Conservation (phyloP, 2,113 vertebrate genomes). For the Amblyornis subalaris region DNA sequence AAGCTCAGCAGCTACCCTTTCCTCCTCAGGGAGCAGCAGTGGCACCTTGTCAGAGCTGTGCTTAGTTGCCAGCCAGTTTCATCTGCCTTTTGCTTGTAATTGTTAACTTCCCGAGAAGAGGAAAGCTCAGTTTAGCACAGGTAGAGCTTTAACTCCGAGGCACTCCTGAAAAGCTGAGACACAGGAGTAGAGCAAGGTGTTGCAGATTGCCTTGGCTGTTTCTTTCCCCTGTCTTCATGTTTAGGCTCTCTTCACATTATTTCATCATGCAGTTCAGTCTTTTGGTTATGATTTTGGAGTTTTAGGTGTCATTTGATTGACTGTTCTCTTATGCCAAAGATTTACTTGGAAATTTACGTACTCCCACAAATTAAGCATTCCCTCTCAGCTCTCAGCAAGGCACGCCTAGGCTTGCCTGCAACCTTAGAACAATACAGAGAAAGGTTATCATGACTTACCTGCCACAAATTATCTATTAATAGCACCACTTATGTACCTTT, state of each 20-base stretch:
- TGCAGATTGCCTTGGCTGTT: neutral
- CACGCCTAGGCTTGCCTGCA: slow-evolving; percentile 59
- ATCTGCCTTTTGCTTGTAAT: slow-evolving; percentile 59
- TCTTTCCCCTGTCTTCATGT: rapidly evolving
- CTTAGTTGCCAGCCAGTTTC: neutral
- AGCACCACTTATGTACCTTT: neutral
- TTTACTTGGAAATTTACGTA: neutral
- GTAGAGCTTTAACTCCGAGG: slow-evolving; percentile 51
- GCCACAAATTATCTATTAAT: slow-evolving; percentile 19
- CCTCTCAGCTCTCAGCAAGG: slow-evolving; percentile 34
- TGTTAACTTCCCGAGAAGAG: slow-evolving; percentile 66
- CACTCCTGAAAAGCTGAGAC: neutral
- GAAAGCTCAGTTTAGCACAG: slow-evolving; percentile 45
- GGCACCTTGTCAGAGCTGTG: neutral
- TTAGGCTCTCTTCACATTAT: neutral
- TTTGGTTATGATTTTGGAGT: neutral
- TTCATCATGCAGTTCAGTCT: neutral
- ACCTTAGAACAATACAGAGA: slow-evolving; percentile 51
- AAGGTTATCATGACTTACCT: slow-evolving; percentile 54
- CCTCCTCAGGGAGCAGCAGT: neutral
- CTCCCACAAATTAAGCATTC: slow-evolving; percentile 35
- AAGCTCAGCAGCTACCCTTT: neutral
- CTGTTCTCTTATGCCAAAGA: neutral
- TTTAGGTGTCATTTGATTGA: neutral
- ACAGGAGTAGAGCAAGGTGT: neutral